phyloP scores from a whole-genome alignment of 2,888 invertebrate genomes.

The Leuctra nigra region DNA sequence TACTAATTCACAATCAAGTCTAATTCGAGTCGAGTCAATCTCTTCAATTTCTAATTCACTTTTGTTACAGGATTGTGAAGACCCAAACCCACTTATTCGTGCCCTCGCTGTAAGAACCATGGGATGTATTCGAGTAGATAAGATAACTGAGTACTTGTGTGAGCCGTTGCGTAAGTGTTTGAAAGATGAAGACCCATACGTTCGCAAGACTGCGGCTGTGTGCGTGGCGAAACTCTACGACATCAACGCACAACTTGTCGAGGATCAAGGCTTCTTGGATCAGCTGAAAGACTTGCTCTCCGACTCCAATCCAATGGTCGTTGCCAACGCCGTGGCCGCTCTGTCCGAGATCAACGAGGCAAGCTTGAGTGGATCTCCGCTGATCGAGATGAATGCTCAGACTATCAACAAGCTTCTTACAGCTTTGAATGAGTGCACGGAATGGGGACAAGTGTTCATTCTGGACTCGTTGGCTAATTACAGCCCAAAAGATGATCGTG shows the following conservation, averaged over 20 bases:
- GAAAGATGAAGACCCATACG: slow-evolving; percentile 95
- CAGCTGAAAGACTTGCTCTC: slow-evolving; percentile 94
- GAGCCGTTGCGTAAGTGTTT: slow-evolving; percentile 93
- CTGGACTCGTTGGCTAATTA: slow-evolving; percentile 96
- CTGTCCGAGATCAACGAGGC: slow-evolving; percentile 98
- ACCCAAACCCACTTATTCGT: slow-evolving; percentile 96
- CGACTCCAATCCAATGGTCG: slow-evolving; percentile 99
- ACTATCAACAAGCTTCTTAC: slow-evolving; percentile 97
- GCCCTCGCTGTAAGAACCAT: slow-evolving; percentile 98
- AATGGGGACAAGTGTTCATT: slow-evolving; percentile 99
- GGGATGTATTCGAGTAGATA: slow-evolving; percentile 99
- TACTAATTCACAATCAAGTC: too few species aligned
- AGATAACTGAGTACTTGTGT: slow-evolving; percentile 98
- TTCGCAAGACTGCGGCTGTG: slow-evolving; percentile 97
- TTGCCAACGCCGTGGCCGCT: slow-evolving; percentile 98
- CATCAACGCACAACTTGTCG: slow-evolving; percentile 68
- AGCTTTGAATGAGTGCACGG: slow-evolving; percentile 98
- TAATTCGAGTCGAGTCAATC: too few species aligned
- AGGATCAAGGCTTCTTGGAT: slow-evolving; percentile 93
- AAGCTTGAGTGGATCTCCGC: slow-evolving; percentile 86
- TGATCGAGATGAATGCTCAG: slow-evolving; percentile 94
- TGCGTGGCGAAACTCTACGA: slow-evolving; percentile 99
- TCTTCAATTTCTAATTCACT: too few species aligned
- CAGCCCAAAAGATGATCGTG: slow-evolving; percentile 91
- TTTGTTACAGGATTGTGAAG: slow-evolving; percentile 87